Evolutionary conservation across 2,113 vertebrate genomes (phyloP), one percentile per base, ranked within the genome.

Genomic region (Chrysochloris asiatica): DNA sequence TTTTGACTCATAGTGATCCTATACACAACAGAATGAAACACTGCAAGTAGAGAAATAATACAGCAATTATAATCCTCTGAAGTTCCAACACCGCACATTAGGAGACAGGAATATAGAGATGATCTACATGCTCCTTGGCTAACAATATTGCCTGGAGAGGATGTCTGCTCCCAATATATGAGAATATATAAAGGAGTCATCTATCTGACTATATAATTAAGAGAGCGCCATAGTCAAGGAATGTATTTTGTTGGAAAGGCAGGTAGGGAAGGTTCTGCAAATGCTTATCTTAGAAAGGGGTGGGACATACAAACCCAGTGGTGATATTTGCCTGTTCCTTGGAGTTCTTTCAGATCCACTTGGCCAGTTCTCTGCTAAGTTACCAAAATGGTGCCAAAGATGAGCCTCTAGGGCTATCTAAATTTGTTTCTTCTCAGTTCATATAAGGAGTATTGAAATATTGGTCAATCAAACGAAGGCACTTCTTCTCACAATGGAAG

Each of bases 61-160:
- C 3, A 19, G 4, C 16, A 4, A 38, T 6, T 4, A 11, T 6
- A 12, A 1, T 43, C 24, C 5, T 81, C 5, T 0, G 21, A 8
- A 5, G 11, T 21, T 33, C 36, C 19, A 2, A 41, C 16, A 30
- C 0, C 16, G 2, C 0, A 2, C 0, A 4, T 6, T 36, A 24
- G 2, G 33, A 24, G 47, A 2, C 36, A 52, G 8, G 10, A 19
- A 52, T 52, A 17, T 2, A 24, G 19, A 4, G 12, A 1, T 2
- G 4, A 21, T 38, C 14, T 3, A 4, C 43, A 0, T 0, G 24
- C 1, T 50, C 6, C 0, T 0, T 4, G 3, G 28, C 14, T 6
- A 52, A 52, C 38, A 28, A 2, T 0, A 1, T 52, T 47, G 1
- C 22, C 2, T 7, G 1, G 2, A 4, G 36, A 30, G 14, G 54